Conservation (phyloP, 2,797 vertebrate species). For the Ctenopoma kingsleyae region DNA sequence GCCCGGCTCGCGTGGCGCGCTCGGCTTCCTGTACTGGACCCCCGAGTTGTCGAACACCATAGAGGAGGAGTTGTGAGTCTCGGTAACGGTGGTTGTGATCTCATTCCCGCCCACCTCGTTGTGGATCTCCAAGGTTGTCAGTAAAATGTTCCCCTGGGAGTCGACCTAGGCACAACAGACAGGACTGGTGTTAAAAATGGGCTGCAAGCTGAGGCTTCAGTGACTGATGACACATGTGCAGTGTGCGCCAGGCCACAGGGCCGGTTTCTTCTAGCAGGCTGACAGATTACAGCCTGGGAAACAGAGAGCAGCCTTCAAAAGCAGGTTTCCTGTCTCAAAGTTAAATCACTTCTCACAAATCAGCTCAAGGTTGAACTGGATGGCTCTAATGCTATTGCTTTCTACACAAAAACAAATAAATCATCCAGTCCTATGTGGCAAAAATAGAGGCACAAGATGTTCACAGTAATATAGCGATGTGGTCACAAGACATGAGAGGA, state of each 20-base stretch:
- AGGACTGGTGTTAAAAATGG: conserved; percentile 50
- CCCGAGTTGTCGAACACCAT: conserved; percentile 93
- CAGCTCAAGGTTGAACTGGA: conserved; percentile 65
- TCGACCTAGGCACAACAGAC: conserved; percentile 87
- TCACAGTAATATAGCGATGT: conserved; percentile 23
- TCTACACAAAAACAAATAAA: conserved; percentile 59
- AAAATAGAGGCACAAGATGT: conserved; percentile 28
- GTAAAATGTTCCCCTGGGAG: conserved; percentile 94
- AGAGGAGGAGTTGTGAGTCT: conserved; percentile 93
- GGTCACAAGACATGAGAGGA: conserved; percentile 28
- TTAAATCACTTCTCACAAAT: conserved; percentile 71
- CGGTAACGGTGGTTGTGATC: conserved; percentile 88
- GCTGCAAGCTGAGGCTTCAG: conserved; percentile 8
- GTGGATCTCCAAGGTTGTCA: conserved; percentile 97
- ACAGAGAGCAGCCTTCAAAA: conserved; percentile 55
- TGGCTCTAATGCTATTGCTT: conserved; percentile 34
- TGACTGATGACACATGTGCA: conserved; percentile 62
- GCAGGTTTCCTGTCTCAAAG: conserved; percentile 54
- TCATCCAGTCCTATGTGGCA: conserved; percentile 35
- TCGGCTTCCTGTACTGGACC: conserved; percentile 95
- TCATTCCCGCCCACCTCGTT: conserved; percentile 94
- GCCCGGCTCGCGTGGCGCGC: conserved; percentile 83
- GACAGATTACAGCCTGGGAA: conserved; percentile 56
- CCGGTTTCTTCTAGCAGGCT: conserved; percentile 18
- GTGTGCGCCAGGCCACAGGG: conserved; percentile 20